Conservation (phyloP, 2,797 vertebrate species). For the Ficedula albicollis region DNA sequence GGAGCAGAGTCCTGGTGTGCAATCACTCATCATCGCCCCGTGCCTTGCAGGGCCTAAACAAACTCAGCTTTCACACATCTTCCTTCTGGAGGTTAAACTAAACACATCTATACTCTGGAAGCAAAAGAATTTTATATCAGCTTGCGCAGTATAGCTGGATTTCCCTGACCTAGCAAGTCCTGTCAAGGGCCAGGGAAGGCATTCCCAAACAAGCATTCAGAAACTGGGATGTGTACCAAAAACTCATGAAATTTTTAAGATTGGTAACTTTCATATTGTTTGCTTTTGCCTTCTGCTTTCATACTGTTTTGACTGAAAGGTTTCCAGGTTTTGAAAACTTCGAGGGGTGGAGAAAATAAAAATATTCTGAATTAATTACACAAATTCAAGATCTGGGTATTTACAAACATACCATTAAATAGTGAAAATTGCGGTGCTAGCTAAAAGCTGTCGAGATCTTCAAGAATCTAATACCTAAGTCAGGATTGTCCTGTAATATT, state of each 20-base stretch:
- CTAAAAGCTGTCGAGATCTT: neutral
- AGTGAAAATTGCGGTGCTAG: neutral
- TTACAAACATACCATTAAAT: neutral
- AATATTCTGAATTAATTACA: neutral
- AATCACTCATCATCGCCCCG: neutral
- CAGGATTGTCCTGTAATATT: neutral
- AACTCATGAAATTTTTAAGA: neutral
- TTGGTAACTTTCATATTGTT: neutral
- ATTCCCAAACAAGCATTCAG: neutral
- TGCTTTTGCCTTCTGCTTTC: neutral
- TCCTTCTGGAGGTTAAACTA: neutral
- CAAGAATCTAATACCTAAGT: neutral
- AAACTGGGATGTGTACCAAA: neutral
- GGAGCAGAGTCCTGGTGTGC: neutral
- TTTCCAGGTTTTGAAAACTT: neutral
- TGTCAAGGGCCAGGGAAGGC: neutral
- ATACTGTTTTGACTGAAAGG: neutral
- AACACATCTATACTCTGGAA: neutral
- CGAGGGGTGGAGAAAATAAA: neutral
- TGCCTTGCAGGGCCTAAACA: neutral
- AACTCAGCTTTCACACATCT: neutral
- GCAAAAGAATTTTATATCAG: neutral
- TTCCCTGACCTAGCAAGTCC: neutral
- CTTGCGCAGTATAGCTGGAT: neutral
- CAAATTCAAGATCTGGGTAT: neutral